A percentile compares a stretch with the other conserved stretches of the same genome.
Conservation (phyloP, 1,140 invertebrate species). For the Tetramorium alpestre region DNA sequence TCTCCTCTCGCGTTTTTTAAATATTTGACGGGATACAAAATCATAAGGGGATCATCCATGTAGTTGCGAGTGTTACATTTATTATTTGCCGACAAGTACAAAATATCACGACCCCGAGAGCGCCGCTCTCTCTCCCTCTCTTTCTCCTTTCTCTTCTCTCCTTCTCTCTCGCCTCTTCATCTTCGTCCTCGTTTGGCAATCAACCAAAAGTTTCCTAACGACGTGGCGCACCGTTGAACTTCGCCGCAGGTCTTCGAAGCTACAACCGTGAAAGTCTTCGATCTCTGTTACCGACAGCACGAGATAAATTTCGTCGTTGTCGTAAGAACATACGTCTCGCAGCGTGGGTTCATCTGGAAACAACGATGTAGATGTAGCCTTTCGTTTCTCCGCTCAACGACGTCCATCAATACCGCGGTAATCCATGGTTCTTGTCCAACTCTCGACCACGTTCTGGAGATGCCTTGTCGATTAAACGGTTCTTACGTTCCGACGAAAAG, state of each 20-base stretch:
- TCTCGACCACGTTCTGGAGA: not conserved
- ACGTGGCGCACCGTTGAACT: constrained; percentile 42
- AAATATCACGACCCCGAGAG: constrained; percentile 35
- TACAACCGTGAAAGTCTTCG: constrained; percentile 67
- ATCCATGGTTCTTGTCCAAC: constrained; percentile 59
- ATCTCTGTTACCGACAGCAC: constrained; percentile 73
- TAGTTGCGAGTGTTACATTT: constrained; percentile 56
- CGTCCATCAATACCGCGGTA: constrained; percentile 73
- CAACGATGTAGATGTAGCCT: constrained; percentile 74
- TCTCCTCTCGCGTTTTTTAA: not conserved
- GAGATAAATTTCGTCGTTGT: constrained; percentile 72
- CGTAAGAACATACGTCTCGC: constrained; percentile 72
- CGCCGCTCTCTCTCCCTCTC: not conserved
- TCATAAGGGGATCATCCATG: constrained; percentile 30
- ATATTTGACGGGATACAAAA: constrained; percentile 22
- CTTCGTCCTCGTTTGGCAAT: constrained; percentile 59
- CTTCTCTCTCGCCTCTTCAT: constrained; percentile 13
- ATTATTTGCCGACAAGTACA: constrained; percentile 64
- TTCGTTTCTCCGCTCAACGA: constrained; percentile 66
- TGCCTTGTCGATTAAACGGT: constrained; percentile 57
- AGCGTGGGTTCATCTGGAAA: constrained; percentile 74
- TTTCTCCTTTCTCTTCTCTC: not conserved
- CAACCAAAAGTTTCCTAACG: constrained; percentile 64
- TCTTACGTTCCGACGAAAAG: constrained; percentile 15
- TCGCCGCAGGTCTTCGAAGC: constrained; percentile 29